A percentile compares a stretch with the other conserved stretches of the same genome.
These are phyloP conservation scores for Ophioderma brevispina DNA, from an alignment of 35 echinoderm and acorn worm genomes.

Conservation along the genomic window DNA sequence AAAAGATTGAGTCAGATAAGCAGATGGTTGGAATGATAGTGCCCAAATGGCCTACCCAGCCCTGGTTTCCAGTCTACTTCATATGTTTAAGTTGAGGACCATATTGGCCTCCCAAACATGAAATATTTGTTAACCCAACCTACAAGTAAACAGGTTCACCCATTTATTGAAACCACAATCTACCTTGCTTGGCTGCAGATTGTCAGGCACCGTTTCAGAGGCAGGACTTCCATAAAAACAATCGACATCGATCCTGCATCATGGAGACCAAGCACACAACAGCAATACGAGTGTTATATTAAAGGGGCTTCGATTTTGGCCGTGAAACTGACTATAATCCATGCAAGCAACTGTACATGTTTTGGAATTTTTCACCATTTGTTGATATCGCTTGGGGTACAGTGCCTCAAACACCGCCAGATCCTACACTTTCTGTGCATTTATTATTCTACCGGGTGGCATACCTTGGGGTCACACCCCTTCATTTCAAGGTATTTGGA, in stretches of 20 bases:
- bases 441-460: background rate
- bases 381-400: conserved; percentile 15
- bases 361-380: conserved; percentile 28
- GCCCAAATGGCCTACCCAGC: conserved; percentile 83
- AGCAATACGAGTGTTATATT: conserved; percentile 51
- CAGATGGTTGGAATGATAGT: conserved; percentile 52
- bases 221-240: conserved; percentile 45
- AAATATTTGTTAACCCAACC: conserved; percentile 12
- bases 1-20: conserved; percentile 58
- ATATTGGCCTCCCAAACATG: conserved; percentile 28
- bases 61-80: conserved; percentile 67
- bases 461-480: conserved; percentile 51
- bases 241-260: conserved; percentile 55
- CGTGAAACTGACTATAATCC: conserved; percentile 29
- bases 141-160: conserved; percentile 2
- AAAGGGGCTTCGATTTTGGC: conserved; percentile 63
- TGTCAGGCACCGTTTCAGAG: conserved; percentile 55
- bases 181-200: conserved; percentile 56
- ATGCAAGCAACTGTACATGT: conserved; percentile 29
- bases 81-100: conserved; percentile 37
- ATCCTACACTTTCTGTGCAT: conserved; percentile 41
- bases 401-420: conserved; percentile 58
- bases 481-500: conserved; percentile 51
- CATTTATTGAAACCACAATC: conserved; percentile 17
- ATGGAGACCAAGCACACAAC: conserved; percentile 53